Percentiles rank a stretch among this genome's conserved stretches.
Evolutionary conservation across 2,888 invertebrate genomes (phyloP).

Genomic region (Melanchra persicariae): DNA sequence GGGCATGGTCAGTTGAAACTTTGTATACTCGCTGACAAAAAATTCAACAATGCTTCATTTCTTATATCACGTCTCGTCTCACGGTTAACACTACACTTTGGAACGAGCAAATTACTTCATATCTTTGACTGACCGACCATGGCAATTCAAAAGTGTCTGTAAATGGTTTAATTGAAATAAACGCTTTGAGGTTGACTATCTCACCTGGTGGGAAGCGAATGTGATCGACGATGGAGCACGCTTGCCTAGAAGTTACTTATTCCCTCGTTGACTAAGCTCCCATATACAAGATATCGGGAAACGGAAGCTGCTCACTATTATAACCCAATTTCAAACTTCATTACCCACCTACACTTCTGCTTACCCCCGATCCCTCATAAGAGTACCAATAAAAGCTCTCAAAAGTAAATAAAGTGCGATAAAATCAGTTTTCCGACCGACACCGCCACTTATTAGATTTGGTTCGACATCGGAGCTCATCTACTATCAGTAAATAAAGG

Average conservation of each 20-base stretch:
- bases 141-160: no score
- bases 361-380: slow-evolving; percentile 16
- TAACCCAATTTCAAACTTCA: slow-evolving; percentile 12
- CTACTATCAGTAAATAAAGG: slow-evolving; percentile 74
- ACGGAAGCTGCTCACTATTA: no score
- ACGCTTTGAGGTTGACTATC: no score
- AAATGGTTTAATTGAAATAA: no score
- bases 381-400: slow-evolving; percentile 60
- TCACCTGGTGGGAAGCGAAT: not conserved
- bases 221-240: not conserved
- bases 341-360: slow-evolving; percentile 12
- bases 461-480: slow-evolving; percentile 71
- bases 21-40: not conserved
- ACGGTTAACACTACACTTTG: no score
- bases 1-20: not conserved
- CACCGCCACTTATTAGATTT: slow-evolving; percentile 75
- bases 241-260: no score
- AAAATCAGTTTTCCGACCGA: slow-evolving; percentile 72
- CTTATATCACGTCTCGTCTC: not conserved
- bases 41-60: not conserved
- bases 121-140: no score
- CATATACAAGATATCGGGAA: no score
- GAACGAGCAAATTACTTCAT: no score
- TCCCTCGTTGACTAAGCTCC: no score
- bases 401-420: slow-evolving; percentile 69